Conservation (phyloP, 2,113 vertebrate genomes). For the Thomomys bottae region DNA sequence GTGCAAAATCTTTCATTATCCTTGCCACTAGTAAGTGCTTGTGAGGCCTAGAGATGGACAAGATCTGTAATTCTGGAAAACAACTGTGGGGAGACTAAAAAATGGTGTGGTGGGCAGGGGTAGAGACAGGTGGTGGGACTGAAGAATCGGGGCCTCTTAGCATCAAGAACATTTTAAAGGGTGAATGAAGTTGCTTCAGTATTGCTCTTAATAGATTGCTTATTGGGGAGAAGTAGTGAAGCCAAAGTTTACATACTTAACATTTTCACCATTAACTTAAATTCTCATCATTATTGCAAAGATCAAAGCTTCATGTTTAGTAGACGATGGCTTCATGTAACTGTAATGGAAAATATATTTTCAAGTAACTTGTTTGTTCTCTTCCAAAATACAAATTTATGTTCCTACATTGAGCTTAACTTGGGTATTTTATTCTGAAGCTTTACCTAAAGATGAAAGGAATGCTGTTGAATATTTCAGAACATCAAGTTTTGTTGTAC, state of each 20-base stretch:
- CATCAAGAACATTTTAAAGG: slow-evolving; percentile 7
- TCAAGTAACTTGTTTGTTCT: slow-evolving; percentile 8
- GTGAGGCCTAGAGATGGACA: not conserved
- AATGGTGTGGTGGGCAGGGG: not conserved
- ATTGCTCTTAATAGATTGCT: not conserved
- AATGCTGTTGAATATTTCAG: not conserved
- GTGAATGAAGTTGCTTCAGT: not conserved
- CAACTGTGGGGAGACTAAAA: not conserved
- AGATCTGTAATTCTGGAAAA: not conserved
- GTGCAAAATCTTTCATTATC: not conserved
- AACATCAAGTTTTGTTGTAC: not conserved
- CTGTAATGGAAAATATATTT: not conserved
- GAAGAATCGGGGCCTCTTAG: not conserved
- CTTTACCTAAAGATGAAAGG: slow-evolving; percentile 2
- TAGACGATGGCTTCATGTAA: not conserved
- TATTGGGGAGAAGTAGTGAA: not conserved
- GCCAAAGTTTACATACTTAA: slow-evolving; percentile 24
- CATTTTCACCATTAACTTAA: not conserved
- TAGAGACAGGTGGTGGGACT: not conserved
- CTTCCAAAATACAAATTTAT: slow-evolving; percentile 24
- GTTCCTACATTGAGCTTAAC: not conserved
- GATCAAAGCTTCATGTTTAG: not conserved
- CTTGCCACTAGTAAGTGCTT: not conserved
- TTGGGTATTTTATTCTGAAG: slow-evolving; percentile 13
- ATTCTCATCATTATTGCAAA: not conserved